A percentile compares a stretch with the other conserved stretches of the same genome.
Conservation (phyloP, 2,888 invertebrate genomes). For the Thyatira batis region DNA sequence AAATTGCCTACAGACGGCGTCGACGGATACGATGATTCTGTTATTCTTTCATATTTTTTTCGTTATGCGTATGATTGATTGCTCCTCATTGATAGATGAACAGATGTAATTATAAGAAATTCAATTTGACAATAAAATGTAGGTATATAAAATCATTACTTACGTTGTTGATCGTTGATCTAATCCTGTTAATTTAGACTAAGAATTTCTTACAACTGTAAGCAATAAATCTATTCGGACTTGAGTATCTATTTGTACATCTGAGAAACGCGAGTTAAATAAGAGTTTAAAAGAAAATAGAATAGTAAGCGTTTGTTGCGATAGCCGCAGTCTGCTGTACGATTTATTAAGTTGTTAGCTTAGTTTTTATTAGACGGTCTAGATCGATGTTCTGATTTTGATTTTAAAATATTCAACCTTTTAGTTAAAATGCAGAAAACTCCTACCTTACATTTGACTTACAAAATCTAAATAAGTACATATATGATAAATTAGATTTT, state of each 20-base stretch:
- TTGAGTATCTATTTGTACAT: slow-evolving; percentile 14
- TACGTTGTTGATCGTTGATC: not conserved
- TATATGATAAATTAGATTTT: no score
- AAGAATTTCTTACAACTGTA: not conserved
- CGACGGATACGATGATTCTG: slow-evolving; percentile 59
- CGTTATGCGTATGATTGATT: slow-evolving; percentile 34
- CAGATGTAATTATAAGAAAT: not conserved
- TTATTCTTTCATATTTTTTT: slow-evolving; percentile 51
- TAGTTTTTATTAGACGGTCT: slow-evolving; percentile 23
- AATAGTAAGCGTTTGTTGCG: slow-evolving; percentile 35
- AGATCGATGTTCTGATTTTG: slow-evolving; percentile 1
- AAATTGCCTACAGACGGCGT: slow-evolving; percentile 70
- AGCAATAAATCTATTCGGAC: slow-evolving; percentile 10
- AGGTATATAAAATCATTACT: not conserved
- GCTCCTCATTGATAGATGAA: slow-evolving; percentile 10
- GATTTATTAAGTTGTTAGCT: slow-evolving; percentile 50
- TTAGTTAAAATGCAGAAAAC: not conserved
- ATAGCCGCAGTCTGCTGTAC: slow-evolving; percentile 33
- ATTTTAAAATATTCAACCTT: not conserved
- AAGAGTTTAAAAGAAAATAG: slow-evolving; percentile 40
- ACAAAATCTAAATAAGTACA: no score
- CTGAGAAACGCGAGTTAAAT: slow-evolving; percentile 12
- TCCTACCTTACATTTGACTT: not conserved
- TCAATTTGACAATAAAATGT: not conserved
- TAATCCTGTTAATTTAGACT: slow-evolving; percentile 2